Evolutionary conservation across 2,113 vertebrate species (phyloP).

Genomic region (Bos javanicus): DNA sequence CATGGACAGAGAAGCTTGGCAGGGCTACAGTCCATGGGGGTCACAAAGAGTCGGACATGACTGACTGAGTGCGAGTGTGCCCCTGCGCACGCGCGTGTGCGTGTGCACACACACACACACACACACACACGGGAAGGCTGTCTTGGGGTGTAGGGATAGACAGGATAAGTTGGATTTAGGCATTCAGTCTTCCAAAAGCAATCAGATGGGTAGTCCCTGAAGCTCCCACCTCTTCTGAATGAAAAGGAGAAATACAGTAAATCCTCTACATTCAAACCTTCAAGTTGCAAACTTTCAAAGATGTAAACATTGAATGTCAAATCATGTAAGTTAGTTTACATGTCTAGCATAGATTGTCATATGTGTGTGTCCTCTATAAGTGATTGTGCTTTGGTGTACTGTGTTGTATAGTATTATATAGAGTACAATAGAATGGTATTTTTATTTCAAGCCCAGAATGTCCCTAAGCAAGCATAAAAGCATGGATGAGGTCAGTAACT

Average conservation of each 20-base stretch:
- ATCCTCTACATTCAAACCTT: not conserved
- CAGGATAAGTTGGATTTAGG: not conserved
- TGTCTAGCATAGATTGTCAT: not conserved
- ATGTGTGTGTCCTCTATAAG: not conserved
- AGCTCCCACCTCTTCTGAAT: not conserved
- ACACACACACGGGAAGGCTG: not conserved
- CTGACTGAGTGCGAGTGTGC: not conserved
- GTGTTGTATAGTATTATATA: not conserved
- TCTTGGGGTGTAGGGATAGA: not conserved
- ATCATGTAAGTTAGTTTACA: not conserved
- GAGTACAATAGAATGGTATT: not conserved
- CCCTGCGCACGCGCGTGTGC: fast-evolving
- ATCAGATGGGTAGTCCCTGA: not conserved
- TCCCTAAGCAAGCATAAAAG: not conserved
- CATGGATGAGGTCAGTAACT: not conserved
- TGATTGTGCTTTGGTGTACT: not conserved
- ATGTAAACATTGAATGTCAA: not conserved
- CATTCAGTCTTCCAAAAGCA: not conserved
- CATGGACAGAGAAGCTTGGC: not conserved
- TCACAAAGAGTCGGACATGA: not conserved
- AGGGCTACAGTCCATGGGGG: not conserved
- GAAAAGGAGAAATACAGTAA: not conserved
- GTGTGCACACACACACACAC: too few species aligned
- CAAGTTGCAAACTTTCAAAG: not conserved
- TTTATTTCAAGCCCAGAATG: not conserved